Conservation (phyloP, 2,113 vertebrate species). For the Calonectris borealis region DNA sequence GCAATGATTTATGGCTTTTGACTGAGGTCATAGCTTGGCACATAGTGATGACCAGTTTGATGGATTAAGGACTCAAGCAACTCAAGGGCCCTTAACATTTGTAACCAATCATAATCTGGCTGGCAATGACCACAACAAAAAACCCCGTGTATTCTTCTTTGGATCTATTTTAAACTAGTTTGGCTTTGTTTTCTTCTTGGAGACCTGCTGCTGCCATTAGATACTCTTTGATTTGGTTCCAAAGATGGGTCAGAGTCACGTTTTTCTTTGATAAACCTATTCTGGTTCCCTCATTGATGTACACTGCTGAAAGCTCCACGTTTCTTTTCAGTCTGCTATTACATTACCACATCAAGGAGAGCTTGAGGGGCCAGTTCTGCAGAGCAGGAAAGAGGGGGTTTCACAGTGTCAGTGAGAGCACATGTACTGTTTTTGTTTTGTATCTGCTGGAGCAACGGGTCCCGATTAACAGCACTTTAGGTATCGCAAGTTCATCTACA, state of each 20-base stretch:
- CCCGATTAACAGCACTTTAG: background rate
- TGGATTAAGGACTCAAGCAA: slow-evolving; percentile 7
- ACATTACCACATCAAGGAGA: background rate
- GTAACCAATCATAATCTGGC: slow-evolving; percentile 22
- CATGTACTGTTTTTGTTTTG: background rate
- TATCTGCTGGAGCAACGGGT: background rate
- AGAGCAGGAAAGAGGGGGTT: background rate
- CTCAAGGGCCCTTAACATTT: slow-evolving; percentile 32
- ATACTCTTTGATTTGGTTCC: slow-evolving; percentile 46
- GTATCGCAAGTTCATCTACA: background rate
- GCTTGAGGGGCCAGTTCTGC: background rate
- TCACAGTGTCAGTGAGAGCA: background rate
- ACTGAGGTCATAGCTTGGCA: slow-evolving; percentile 48
- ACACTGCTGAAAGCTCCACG: background rate
- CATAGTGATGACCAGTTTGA: background rate
- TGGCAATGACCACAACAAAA: slow-evolving; percentile 9
- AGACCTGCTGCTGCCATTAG: slow-evolving; percentile 1
- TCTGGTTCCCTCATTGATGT: slow-evolving; percentile 1
- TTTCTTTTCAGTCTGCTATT: background rate
- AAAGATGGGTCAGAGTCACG: slow-evolving; percentile 35
- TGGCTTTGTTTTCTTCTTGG: slow-evolving; percentile 32
- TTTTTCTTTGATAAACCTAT: slow-evolving; percentile 39
- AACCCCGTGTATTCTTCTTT: background rate
- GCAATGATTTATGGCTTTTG: slow-evolving; percentile 31
- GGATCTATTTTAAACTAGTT: slow-evolving; percentile 36